phyloP scores from a whole-genome alignment of 2,113 vertebrate species.

The Isichthys henryi region DNA sequence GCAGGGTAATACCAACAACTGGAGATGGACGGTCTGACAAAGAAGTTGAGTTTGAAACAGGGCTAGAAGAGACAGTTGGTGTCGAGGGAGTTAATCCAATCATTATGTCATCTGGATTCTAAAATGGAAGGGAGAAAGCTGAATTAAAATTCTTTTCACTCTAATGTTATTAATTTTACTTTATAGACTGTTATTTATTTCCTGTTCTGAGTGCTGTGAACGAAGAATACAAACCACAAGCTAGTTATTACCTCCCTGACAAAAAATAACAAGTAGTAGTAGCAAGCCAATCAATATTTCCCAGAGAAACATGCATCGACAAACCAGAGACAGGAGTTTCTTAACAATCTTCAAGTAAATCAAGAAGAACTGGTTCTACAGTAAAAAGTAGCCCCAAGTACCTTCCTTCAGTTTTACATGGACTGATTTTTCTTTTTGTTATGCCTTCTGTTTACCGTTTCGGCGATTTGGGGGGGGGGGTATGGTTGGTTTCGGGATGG shows the following conservation, averaged over 20 bases:
- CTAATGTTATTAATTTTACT: background rate
- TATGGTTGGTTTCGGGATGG: background rate
- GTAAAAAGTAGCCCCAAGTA: background rate
- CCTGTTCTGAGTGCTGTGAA: background rate
- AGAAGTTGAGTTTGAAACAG: background rate
- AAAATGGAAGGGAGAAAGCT: background rate
- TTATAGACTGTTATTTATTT: background rate
- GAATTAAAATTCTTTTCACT: background rate
- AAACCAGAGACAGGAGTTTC: background rate
- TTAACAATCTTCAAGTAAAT: background rate
- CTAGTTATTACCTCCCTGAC: background rate
- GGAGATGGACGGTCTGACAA: background rate
- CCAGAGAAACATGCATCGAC: background rate
- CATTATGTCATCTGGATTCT: background rate
- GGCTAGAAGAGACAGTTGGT: background rate
- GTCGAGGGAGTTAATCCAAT: background rate
- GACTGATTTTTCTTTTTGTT: background rate
- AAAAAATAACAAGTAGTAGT: background rate
- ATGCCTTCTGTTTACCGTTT: background rate
- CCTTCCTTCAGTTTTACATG: background rate
- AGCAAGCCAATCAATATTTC: background rate
- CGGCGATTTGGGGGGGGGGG: background rate
- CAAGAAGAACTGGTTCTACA: background rate
- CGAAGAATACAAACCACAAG: background rate
- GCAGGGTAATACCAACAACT: slow-evolving; percentile 37